Evolutionary conservation across 2,888 invertebrate species (phyloP), one percentile per base, ranked within the genome.

Genomic region (Lasioglossum figueresi): DNA sequence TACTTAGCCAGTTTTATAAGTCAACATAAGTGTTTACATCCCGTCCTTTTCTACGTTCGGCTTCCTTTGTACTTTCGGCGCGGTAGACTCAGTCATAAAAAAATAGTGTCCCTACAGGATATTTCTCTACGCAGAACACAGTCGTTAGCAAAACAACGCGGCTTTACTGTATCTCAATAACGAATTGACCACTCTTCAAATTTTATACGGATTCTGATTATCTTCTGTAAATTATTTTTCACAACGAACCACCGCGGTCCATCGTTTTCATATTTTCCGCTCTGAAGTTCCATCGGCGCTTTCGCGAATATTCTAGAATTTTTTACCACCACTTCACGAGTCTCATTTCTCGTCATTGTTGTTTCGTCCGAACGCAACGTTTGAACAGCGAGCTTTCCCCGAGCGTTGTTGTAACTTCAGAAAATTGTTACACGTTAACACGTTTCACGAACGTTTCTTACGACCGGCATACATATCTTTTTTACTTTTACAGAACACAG

Each of bases 371-470:
- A 23, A 59, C 59, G 27, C 14, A 14, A 27, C 27, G 59, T 59
- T 48, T 71, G 56, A 19, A 43, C 34, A 14, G n/a, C n/a, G 27
- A 71, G 70, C 27, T 80, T 56, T 43, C n/a, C 6, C 6, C 34
- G 34, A 16, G 34, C 52, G 45, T 74, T 68, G 74, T 82, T 82
- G 75, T 48, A 63, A 74, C 68, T 75, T 71, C 43, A 27, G 31
- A 19, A 75, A 80, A 82, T 82, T 71, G 74, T 80, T 74, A n/a
- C 37, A 59, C 19, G 56, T 31, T 40, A 43, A 56, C 2, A 12
- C 56, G 43, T 37, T 75, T 12, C 37, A 23, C 34, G 37, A 82
- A 80, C 52, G 43, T 68, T 45, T 59, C 31, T 59, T 16, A 19
- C 19, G 4, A 14, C 37, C 16, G 56, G 45, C 80, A 68, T 80